Base-by-base conservation (phyloP, 2,113 vertebrate species). In the Rhinopomastus cyanomelas region DNA sequence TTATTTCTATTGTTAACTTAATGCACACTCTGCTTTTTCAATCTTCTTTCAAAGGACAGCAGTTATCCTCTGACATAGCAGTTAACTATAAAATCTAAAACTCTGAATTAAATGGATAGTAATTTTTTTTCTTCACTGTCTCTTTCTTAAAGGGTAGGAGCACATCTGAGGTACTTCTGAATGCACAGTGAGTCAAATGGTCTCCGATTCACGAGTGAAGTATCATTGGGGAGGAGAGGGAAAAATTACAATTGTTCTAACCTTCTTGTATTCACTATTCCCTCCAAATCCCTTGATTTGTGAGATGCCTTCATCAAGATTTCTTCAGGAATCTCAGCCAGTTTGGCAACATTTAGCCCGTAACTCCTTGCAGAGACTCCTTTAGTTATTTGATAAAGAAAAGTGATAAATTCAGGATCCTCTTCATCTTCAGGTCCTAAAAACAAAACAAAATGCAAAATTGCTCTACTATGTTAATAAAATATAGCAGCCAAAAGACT, bases 341-440 rank as follows among this genome's bases (percentile, higher is more conserved):
- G 96, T 88, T 98, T 98, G 51, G 99, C 99, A 57, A 99, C 99
- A 72, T 99, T 99, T 46, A 99, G 97, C 57, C 99, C 99, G 1
- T 99, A 99, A 93, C 99, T 99, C 73, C 98, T 98, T 64, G 97
- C 98, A 30, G 98, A 98, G 73, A 98, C 97, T 87, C 98, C 99
- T 97, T 97, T 97, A n/a, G 98, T 99, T 96, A 99, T 96, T 97
- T 98, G 98, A 96, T 99, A 99, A 85, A 99, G 98, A 91, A 99
- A 99, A 77, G 98, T 99, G 94, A 99, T 98, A 95, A 98, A 99
- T 95, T 99, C 98, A 51, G 98, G 98, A 68, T 95, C 96, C 84
- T 97, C 94, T 61, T 98, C 98, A 78, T 83, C 94, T 85, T 97
- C 83, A 75, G 57, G 66, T 25, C 80, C 98, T 98, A 61, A 12